These are phyloP conservation scores for Anguilla anguilla DNA, from an alignment of 2,797 vertebrate genomes.

Conservation along the genomic window DNA sequence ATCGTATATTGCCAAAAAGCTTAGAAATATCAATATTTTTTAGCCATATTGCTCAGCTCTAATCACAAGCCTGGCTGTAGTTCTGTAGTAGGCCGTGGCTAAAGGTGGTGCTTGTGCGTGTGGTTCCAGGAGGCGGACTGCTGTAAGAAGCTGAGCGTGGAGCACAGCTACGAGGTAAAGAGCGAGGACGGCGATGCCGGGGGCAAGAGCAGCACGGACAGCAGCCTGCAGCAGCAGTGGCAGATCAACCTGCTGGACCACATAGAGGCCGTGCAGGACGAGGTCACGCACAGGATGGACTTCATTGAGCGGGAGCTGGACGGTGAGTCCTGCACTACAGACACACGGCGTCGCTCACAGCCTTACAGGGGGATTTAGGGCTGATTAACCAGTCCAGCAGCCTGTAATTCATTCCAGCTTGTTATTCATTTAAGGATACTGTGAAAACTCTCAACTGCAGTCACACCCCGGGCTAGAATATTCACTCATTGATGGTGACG, in stretches of 20 bases:
- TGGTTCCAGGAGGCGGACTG: constrained; percentile 48
- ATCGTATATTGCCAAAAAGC: too few relatives aligned
- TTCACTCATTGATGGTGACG: background rate
- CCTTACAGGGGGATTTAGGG: background rate
- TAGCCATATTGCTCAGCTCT: background rate
- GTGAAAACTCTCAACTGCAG: background rate
- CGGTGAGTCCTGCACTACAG: constrained; percentile 65
- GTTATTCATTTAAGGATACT: background rate
- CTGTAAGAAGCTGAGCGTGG: constrained; percentile 60
- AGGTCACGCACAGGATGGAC: constrained; percentile 93
- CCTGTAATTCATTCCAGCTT: background rate
- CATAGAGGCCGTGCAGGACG: constrained; percentile 87
- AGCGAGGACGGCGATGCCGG: constrained; percentile 54
- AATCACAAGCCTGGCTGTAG: background rate
- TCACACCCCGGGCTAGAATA: background rate
- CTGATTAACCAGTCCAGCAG: background rate
- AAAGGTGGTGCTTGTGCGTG: background rate
- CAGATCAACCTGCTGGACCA: constrained; percentile 93
- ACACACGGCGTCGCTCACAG: background rate
- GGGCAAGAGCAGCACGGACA: constrained; percentile 62
- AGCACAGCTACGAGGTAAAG: constrained; percentile 67
- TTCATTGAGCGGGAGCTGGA: constrained; percentile 93
- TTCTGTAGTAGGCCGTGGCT: background rate
- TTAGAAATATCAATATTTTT: too few relatives aligned
- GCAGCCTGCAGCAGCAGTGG: constrained; percentile 81